Base-by-base conservation (phyloP, 2,888 invertebrate genomes). In the Morpho helenor region DNA sequence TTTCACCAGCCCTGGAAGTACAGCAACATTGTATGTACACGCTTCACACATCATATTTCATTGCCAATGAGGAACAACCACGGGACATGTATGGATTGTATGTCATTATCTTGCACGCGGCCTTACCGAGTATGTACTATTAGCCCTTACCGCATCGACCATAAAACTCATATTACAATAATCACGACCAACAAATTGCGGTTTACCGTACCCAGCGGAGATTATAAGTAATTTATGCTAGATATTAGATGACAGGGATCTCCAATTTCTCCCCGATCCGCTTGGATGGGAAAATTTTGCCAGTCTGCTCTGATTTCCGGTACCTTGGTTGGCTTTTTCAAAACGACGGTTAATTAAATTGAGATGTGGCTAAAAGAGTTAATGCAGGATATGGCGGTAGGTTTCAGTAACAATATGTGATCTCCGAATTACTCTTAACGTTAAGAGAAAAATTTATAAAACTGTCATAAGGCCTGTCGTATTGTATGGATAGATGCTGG, bases 31-130 rank as follows among this genome's bases (percentile, higher is more conserved):
- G 69, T 69, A 68, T 66, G 51, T 51, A 52, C 62, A 59, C 60
- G 65, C 66, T 68, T 68, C 61, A 69, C 72, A 73, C 73, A 66
- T 84, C 78, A 76, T 83, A 79, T 76, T 73, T 84, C 80, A 81
- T 71, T 72, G 70, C 60, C 73, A 77, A 79, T 67, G 64, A 64
- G 67, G 58, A 62, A 58, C 60, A 59, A 47, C 54, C 56, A 56
- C 60, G 57, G 66, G 56, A 65, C 68, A 67, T 69, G 56, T 63
- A 63, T 62, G 67, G 72, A 75, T 77, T 74, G 72, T 74, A 71
- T 74, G 71, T 78, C 76, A 77, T 80, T 77, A 76, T 64, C 62
- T 64, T 73, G 68, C 67, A 68, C 46, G 47, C 50, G 39, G 44
- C 51, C 44, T 43, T 43, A 41, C 59, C 22, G 40, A 7, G n/a